Percentiles rank a stretch among this genome's conserved stretches.
Evolutionary conservation across 2,797 vertebrate genomes (phyloP).

Genomic region (Lithobates sylvaticus): DNA sequence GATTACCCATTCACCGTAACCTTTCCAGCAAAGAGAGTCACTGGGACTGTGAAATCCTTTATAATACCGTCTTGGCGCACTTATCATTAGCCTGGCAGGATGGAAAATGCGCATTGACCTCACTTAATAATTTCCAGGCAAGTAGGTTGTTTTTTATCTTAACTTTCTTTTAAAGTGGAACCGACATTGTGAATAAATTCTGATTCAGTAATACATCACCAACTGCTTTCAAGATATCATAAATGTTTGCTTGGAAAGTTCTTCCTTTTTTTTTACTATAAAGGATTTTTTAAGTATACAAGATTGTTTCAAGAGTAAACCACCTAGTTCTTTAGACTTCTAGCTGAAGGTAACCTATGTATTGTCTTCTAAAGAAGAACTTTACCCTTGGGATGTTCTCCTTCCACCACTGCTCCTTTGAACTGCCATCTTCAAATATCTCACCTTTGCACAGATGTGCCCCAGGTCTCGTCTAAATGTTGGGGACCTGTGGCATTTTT

Average conservation of each 20-base stretch:
- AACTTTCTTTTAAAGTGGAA: constrained; percentile 33
- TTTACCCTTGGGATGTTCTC: too few relatives aligned
- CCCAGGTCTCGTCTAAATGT: too few relatives aligned
- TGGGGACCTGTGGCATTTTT: too few relatives aligned
- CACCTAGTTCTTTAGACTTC: neutral
- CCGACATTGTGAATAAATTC: neutral
- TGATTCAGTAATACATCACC: neutral
- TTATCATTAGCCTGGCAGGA: constrained; percentile 25
- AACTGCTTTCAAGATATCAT: neutral
- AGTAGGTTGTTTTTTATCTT: constrained; percentile 13
- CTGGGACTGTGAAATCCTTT: neutral
- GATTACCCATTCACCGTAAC: constrained; percentile 1
- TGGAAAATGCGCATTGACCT: constrained; percentile 23
- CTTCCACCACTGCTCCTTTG: too few relatives aligned
- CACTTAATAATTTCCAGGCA: constrained; percentile 16
- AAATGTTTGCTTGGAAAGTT: neutral
- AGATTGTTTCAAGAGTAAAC: neutral
- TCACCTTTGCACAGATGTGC: too few relatives aligned
- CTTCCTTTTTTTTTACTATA: neutral
- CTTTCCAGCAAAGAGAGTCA: constrained; percentile 4
- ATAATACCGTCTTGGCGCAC: constrained; percentile 11
- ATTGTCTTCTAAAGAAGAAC: too few relatives aligned
- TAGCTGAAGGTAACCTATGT: neutral
- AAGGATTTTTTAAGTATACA: neutral
- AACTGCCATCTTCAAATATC: too few relatives aligned